A percentile compares a stretch with the other conserved stretches of the same genome.
These are phyloP conservation scores for Colletes collaris DNA, from an alignment of 2,888 invertebrate species.

Conservation along the genomic window DNA sequence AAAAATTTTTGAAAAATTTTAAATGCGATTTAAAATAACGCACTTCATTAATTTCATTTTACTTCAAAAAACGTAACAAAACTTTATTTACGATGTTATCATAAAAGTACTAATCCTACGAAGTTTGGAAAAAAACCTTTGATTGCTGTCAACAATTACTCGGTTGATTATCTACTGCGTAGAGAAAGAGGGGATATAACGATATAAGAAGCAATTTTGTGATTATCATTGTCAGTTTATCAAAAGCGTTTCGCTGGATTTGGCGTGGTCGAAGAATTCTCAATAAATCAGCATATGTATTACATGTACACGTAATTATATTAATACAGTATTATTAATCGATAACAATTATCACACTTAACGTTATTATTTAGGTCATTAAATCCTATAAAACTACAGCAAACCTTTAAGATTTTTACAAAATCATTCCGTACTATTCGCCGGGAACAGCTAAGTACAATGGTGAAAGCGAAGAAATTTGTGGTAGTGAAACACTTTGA, in stretches of 20 bases:
- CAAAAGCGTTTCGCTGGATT: background rate
- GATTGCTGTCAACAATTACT: too few relatives aligned
- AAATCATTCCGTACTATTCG: background rate
- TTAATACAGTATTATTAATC: background rate
- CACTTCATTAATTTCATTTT: too few relatives aligned
- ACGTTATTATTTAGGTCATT: background rate
- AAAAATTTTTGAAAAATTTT: too few relatives aligned
- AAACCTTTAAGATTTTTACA: background rate
- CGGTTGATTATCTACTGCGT: too few relatives aligned
- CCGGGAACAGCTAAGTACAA: slow-evolving; percentile 63
- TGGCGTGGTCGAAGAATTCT: background rate
- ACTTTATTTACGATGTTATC: too few relatives aligned
- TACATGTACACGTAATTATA: slow-evolving; percentile 6
- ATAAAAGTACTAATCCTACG: too few relatives aligned
- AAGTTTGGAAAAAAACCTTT: too few relatives aligned
- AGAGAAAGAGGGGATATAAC: background rate
- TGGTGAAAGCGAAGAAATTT: slow-evolving; percentile 87
- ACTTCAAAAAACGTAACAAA: too few relatives aligned
- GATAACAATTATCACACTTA: background rate
- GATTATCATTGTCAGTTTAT: background rate
- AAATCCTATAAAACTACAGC: background rate
- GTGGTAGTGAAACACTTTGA: slow-evolving; percentile 87
- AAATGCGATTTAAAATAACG: too few relatives aligned
- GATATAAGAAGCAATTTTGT: background rate
- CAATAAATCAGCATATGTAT: background rate